Base-by-base conservation (phyloP, 1,140 invertebrate species). In the Eriosoma lanigerum region DNA sequence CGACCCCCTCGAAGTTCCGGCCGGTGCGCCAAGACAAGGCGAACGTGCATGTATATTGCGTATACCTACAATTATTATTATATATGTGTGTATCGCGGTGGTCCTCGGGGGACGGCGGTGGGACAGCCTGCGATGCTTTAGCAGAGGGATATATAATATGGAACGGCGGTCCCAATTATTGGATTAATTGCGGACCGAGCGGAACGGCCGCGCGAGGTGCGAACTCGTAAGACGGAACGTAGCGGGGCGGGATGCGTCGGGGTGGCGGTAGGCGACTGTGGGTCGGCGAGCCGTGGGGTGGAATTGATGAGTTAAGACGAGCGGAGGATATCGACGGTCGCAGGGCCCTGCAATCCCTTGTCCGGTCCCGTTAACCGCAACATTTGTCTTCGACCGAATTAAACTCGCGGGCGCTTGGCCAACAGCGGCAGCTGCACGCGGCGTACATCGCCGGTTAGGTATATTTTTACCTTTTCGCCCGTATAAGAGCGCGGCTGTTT, bases 331-430 rank as follows among this genome's bases (percentile, higher is more conserved):
- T 10, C 6, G 38, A 15, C 17, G 54, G 56, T 24, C 21, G 58
- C 21, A 8, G 4, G 29, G 19, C 21, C 44, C 19, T 26, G 9
- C 50, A 21, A 78, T 60, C 56, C 75, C 38, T 48, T 78, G 75
- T 78, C 75, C 75, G 38, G 75, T 78, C 56, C 75, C 75, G 75
- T 78, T 62, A 60, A 78, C 75, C 75, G 9, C 75, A 48, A 78
- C 75, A 48, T 78, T 78, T 78, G 75, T 78, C 75, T 78, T 56
- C 13, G 32, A 50, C 50, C 73, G 73, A 75, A 75, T 75, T 73
- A 58, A 56, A 58, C 52, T 58, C 32, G 1, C 54, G 15, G 52
- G 73, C 32, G 13, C 44, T 15, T 0, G 3, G 66, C 66, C 64
- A 68, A 48, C 68, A 26, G 24, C 10, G 4, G 64, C 8, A 29